phyloP scores from a whole-genome alignment of 2,888 invertebrate species.

The Eristalis intricaria region DNA sequence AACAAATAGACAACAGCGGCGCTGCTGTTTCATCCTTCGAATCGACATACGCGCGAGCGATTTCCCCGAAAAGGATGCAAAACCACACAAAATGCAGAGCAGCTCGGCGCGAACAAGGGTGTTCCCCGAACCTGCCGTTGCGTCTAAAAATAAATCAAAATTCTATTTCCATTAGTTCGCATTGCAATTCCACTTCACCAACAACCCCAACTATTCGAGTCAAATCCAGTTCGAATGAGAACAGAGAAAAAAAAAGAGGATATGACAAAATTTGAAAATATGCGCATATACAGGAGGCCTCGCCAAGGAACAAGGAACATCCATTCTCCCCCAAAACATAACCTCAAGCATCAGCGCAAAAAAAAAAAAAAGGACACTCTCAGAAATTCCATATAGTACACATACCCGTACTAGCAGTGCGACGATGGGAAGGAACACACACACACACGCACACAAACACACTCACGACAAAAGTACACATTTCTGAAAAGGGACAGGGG shows the following conservation, averaged over 20 bases:
- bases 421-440: neutral
- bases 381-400: conserved; percentile 32
- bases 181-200: neutral
- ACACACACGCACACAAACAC: neutral
- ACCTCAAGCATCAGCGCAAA: conserved; percentile 53
- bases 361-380: conserved; percentile 63
- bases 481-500: neutral
- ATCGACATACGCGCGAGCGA: neutral
- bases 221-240: neutral
- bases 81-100: neutral
- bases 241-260: neutral
- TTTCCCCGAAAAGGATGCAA: neutral
- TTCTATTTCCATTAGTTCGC: conserved; percentile 2
- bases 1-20: no score
- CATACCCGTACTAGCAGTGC: conserved; percentile 5
- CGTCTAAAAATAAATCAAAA: conserved; percentile 9
- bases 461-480: conserved; percentile 8
- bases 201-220: neutral
- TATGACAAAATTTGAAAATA: neutral
- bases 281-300: neutral
- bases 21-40: no score
- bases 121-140: conserved; percentile 2
- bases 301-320: conserved; percentile 29
- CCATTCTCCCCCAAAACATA: conserved; percentile 49
- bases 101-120: no score